These are phyloP conservation scores for Tiliacea aurago DNA, from an alignment of 2,888 invertebrate genomes.

Conservation along the genomic window DNA sequence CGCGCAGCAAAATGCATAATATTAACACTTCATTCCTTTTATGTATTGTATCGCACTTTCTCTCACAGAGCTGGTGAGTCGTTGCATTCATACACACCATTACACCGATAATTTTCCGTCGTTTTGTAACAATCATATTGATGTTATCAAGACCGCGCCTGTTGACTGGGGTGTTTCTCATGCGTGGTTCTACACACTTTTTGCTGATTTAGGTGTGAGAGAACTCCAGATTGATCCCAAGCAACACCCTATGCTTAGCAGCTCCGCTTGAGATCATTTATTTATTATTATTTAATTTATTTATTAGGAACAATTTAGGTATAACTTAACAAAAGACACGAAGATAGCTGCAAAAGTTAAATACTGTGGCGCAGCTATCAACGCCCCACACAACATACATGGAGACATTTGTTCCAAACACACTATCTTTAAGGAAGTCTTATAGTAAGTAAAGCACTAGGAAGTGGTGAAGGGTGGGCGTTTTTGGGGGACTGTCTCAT, in stretches of 20 bases:
- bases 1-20: constrained; percentile 27
- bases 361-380: too few relatives aligned
- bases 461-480: too few relatives aligned
- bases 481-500: too few relatives aligned
- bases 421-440: too few relatives aligned
- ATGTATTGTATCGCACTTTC: constrained; percentile 66
- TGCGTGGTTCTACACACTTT: background rate
- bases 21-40: constrained; percentile 35
- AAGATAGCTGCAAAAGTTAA: too few relatives aligned
- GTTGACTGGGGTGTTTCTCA: constrained; percentile 19
- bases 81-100: constrained; percentile 43
- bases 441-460: too few relatives aligned
- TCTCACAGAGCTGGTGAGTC: constrained; percentile 45
- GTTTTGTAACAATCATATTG: constrained; percentile 47
- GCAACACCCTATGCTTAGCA: background rate
- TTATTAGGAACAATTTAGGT: too few relatives aligned
- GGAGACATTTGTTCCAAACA: too few relatives aligned
- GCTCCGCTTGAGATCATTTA: too few relatives aligned
- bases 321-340: too few relatives aligned
- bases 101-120: constrained; percentile 32
- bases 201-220: background rate
- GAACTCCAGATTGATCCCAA: background rate
- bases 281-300: too few relatives aligned
- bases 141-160: constrained; percentile 41
- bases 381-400: too few relatives aligned